Conservation (phyloP, 2,113 vertebrate species). For the Bettongia penicillata region DNA sequence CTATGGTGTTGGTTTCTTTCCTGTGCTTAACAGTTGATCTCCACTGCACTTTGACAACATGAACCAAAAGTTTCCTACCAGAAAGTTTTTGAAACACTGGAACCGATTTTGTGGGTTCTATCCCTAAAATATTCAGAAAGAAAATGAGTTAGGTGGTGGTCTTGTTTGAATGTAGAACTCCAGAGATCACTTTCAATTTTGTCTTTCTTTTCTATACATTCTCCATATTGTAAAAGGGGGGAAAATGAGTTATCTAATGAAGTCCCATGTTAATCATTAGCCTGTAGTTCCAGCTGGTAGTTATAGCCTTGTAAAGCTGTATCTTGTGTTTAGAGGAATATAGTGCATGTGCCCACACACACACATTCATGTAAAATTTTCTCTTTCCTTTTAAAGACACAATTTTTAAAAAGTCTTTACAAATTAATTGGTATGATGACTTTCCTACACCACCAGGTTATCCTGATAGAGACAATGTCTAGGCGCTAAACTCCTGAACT, state of each 20-base stretch:
- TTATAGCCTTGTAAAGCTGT: neutral
- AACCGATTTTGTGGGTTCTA: neutral
- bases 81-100: neutral
- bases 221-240: neutral
- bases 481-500: neutral
- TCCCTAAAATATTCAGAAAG: neutral
- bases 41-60: neutral
- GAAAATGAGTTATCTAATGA: neutral
- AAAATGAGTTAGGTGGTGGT: neutral
- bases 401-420: neutral
- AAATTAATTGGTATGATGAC: neutral
- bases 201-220: neutral
- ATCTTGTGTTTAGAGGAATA: neutral
- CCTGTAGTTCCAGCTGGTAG: neutral
- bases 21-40: conserved; percentile 17
- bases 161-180: neutral
- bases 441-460: neutral
- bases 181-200: neutral
- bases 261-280: neutral
- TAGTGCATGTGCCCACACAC: neutral
- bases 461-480: neutral
- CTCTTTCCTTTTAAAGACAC: conserved; percentile 8
- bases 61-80: conserved; percentile 2
- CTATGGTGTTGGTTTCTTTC: neutral
- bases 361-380: neutral